Base-by-base conservation (phyloP, 2,113 vertebrate species). In the Hoplias malabaricus region DNA sequence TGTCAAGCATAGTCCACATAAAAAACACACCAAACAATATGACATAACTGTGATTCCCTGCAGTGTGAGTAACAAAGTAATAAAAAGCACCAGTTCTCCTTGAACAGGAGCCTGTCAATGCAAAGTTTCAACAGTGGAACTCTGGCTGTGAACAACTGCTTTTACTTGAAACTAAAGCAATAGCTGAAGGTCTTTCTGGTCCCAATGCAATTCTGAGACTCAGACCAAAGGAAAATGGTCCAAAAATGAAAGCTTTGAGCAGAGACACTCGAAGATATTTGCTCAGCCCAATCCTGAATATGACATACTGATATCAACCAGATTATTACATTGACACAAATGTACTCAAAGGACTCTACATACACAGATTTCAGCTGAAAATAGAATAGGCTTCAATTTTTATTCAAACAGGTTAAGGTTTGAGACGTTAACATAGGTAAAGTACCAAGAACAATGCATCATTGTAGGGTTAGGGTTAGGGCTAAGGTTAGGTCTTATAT, bases 21-120 rank as follows among this genome's bases (percentile, higher is more conserved):
- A 40, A n/a, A 23, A 61, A 21, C 50, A 33, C 14, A 46, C 54
- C 10, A 50, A 66, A 33, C 19, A 5, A 54, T 40, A 75, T 67
- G 38, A 42, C 63, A 40, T 13, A 62, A 29, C 33, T 13, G 19
- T 21, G 16, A 66, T 34, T 46, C 42, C 53, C 56, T 65, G 56
- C 25, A 59, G 19, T n/a, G 43, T 73, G 43, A 73, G 12, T 33
- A 25, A 66, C 36, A 21, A 50, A 50, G 34, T 75, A 65, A 65
- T 75, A 19, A 29, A 40, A 53, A 63, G 50, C 46, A 72, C 63
- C 29, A 19, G 8, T 56, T 23, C 40, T 56, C 14, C 31, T 23
- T 59, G 70, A 73, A 73, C 69, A n/a, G 29, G 46, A 66, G 69
- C 53, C 38, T 34, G 33, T 31, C 34, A 31, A 77, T 42, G 36